Percentiles rank a stretch among this genome's conserved stretches.
Evolutionary conservation across 1,140 invertebrate genomes (phyloP).

Genomic region (Aphaenogaster floridana): DNA sequence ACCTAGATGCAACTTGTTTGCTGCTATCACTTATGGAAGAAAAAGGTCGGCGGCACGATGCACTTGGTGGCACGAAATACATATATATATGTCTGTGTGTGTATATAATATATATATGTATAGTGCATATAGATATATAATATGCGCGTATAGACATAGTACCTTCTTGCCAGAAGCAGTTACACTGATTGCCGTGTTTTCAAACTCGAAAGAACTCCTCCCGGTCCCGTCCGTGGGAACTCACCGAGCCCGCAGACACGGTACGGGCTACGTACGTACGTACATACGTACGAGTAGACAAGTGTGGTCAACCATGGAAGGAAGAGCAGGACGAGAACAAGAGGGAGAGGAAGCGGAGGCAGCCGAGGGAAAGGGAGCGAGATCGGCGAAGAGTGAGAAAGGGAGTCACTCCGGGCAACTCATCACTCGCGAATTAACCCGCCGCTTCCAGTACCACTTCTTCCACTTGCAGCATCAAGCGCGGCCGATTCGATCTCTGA

Average conservation of each 20-base stretch:
- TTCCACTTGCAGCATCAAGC: slow-evolving; percentile 62
- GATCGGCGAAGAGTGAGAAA: slow-evolving; percentile 59
- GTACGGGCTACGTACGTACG: slow-evolving; percentile 74
- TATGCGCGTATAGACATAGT: slow-evolving; percentile 69
- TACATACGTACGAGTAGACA: slow-evolving; percentile 33
- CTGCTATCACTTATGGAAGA: slow-evolving; percentile 27
- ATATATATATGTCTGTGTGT: slow-evolving; percentile 28
- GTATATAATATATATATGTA: slow-evolving; percentile 46
- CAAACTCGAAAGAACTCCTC: slow-evolving; percentile 84
- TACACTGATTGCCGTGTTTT: slow-evolving; percentile 85
- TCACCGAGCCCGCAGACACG: slow-evolving; percentile 77
- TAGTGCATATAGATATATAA: slow-evolving; percentile 40
- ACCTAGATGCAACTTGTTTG: slow-evolving; percentile 17
- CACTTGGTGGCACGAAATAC: slow-evolving; percentile 66
- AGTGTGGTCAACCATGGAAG: slow-evolving; percentile 66
- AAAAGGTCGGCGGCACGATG: slow-evolving; percentile 39
- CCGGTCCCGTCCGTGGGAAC: slow-evolving; percentile 83
- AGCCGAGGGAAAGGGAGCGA: slow-evolving; percentile 41
- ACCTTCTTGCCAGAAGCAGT: slow-evolving; percentile 82
- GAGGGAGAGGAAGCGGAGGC: slow-evolving; percentile 48
- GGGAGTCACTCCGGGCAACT: slow-evolving; percentile 71
- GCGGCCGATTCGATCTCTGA: slow-evolving; percentile 77
- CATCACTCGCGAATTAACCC: slow-evolving; percentile 79
- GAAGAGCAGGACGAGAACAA: slow-evolving; percentile 46
- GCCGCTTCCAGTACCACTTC: slow-evolving; percentile 76